Base-by-base conservation (phyloP, 2,113 vertebrate species). In the Formicarius rufipectus region DNA sequence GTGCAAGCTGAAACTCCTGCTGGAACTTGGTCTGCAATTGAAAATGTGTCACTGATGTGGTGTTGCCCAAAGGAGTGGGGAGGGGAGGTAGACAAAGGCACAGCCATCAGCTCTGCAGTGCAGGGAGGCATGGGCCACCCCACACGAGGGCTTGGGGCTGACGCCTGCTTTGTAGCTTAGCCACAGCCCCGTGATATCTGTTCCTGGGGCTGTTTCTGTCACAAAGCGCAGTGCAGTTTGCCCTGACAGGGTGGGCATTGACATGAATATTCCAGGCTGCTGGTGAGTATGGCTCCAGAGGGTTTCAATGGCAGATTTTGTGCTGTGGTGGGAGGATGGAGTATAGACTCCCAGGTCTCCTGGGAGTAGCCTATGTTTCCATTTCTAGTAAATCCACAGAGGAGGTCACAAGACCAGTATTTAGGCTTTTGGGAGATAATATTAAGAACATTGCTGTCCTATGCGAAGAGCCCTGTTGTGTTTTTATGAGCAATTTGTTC, bases 21-120 rank as follows among this genome's bases (percentile, higher is more conserved):
- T 96, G 95, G 82, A 96, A 76, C 95, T 88, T 71, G 87, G 92
- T 95, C 90, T 80, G 84, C 93, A 87, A 94, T 96, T 96, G 63
- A 80, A 30, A 93, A 90, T 44, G 78, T 71, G 83, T 94, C 84
- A 91, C 82, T 97, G 93, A 95, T 95, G 91, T 95, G 94, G 91
- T 91, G 91, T 87, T 94, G 91, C 94, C 96, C 89, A 91, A 64
- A 92, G 94, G 79, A 45, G 10, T 76, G 59, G 86, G 79, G 47
- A 80, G 42, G 87, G 82, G 89, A 85, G 89, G 79, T 13, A 74
- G 75, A 93, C 96, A 96, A 97, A 96, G 44, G 56, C 83, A 81
- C 0, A 0, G 80, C 84, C 90, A 21, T 91, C 39, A 82, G 89
- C 63, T 87, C 63, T 66, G 78, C 78, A 79, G 63, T 58, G 15